Base-by-base conservation (phyloP, 2,888 invertebrate species). In the Bugula neritina region DNA sequence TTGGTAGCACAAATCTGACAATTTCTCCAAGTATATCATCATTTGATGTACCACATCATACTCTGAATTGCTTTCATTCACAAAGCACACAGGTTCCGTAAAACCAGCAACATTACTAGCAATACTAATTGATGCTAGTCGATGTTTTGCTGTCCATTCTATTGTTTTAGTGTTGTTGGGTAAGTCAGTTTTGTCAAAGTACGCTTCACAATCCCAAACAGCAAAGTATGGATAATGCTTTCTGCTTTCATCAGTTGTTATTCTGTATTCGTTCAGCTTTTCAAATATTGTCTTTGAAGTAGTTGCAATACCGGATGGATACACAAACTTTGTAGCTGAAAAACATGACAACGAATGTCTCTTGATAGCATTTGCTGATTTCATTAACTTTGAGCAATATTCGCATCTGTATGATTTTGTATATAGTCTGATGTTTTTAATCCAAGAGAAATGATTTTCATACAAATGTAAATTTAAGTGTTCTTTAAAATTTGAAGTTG, bases 161-260 rank as follows among this genome's bases (percentile, higher is more conserved):
- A 57, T 57, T 21, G 57, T 57, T 57, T 57, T 57, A 10, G 57
- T 57, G 23, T 21, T 5, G 23, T 5, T n/a, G 5, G 57, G 57
- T n/a, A 57, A 57, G 5, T 25, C 3, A 13, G 57, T 23, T 25
- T 5, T 57, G 10, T 57, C 57, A 57, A 57, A 57, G n/a, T 57
- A 57, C n/a, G 57, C 57, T 57, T 57, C 57, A 57, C 23, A 23
- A 57, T 57, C 57, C n/a, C n/a, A 57, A 5, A 57, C 57, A 57
- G 57, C 57, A 57, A 23, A 57, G 25, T 23, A 57, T 57, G 57
- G 57, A 57, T 57, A 57, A n/a, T 57, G 57, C 57, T 57, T 57
- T 10, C 57, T 21, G 27, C 57, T 57, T 57, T 57, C 57, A 57
- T 57, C 57, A 21, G 23, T 23, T 3, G 3, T 27, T 3, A 57